A percentile compares a stretch with the other conserved stretches of the same genome.
These are phyloP conservation scores for Cyphomyrus plagiostoma DNA, from an alignment of 2,113 vertebrate species.

Conservation along the genomic window DNA sequence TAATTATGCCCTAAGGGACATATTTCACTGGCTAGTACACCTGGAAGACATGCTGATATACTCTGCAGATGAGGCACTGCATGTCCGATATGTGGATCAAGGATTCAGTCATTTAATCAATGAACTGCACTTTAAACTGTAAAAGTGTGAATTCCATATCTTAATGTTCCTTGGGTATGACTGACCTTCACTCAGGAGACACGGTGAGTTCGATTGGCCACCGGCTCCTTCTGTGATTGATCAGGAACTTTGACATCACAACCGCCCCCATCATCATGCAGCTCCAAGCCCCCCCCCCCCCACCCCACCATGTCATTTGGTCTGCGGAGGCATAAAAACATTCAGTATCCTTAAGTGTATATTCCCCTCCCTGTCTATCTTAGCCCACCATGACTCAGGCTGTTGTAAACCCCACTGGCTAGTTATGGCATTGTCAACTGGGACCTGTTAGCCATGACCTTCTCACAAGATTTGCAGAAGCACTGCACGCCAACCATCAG, in stretches of 20 bases:
- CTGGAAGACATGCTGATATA: background rate
- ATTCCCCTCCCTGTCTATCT: background rate
- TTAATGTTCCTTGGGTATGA: background rate
- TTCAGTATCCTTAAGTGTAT: background rate
- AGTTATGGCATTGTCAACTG: background rate
- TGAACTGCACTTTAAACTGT: background rate
- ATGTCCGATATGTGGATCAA: background rate
- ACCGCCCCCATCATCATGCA: background rate
- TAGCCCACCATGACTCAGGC: background rate
- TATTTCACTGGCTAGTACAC: background rate
- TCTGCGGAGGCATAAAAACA: background rate
- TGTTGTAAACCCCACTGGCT: background rate
- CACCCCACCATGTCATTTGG: background rate
- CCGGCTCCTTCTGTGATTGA: background rate
- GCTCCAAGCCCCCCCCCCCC: background rate
- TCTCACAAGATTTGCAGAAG: background rate
- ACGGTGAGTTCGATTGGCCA: background rate
- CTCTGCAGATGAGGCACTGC: background rate
- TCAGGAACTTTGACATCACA: background rate
- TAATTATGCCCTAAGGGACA: background rate
- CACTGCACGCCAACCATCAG: background rate
- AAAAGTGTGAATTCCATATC: background rate
- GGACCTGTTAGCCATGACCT: background rate
- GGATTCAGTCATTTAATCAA: background rate
- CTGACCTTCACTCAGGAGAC: background rate